A percentile compares a stretch with the other conserved stretches of the same genome.
Conservation (phyloP, 2,888 invertebrate species). For the Nephrotoma flavescens region DNA sequence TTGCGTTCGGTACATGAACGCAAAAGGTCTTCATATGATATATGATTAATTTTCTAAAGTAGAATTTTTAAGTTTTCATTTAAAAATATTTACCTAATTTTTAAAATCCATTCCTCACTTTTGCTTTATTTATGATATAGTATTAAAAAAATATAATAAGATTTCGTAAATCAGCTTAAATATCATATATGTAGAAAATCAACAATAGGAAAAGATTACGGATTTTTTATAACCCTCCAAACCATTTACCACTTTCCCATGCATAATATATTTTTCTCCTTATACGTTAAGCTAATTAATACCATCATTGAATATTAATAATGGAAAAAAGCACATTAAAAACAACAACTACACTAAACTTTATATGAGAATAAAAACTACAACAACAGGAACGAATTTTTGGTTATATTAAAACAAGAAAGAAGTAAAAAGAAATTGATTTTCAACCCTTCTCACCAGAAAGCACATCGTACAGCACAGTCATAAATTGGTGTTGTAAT, state of each 20-base stretch:
- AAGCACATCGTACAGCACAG: neutral
- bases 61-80: no score
- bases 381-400: neutral
- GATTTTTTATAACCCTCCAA: neutral
- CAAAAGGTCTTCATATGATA: no score
- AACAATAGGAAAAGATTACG: neutral
- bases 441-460: neutral
- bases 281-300: neutral
- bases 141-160: neutral
- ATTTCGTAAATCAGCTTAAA: neutral
- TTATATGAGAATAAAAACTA: neutral
- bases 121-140: neutral
- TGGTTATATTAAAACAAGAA: neutral
- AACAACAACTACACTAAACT: neutral
- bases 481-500: neutral
- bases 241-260: neutral
- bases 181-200: neutral
- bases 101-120: neutral
- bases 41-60: no score
- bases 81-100: neutral
- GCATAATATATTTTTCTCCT: neutral
- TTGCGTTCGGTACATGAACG: no score
- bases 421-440: neutral
- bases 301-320: neutral
- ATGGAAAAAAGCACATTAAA: neutral